Evolutionary conservation across 2,797 vertebrate genomes (phyloP), one percentile per base, ranked within the genome.

Genomic region (Botia kubotai): DNA sequence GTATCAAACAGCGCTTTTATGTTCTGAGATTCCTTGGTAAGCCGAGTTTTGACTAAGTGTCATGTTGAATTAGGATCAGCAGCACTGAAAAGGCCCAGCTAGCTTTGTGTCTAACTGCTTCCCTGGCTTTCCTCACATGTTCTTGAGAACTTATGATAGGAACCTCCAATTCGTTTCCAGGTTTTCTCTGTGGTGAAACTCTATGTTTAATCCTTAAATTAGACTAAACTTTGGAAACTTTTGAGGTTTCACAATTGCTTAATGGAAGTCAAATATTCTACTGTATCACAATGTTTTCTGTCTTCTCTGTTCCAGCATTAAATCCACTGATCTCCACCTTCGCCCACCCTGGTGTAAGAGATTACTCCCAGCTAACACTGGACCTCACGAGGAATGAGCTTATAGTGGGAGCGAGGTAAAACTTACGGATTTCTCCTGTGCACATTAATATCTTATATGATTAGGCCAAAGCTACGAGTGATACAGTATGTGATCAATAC

Each of bases 341-440:
- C 92, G 96, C 95, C 80, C 95, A 93, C 84, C 93, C 95, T 12
- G 94, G 95, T 71, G 96, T 96, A 81, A 94, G 87, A 73, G 97
- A 99, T 91, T 99, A 94, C 92, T 99, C 97, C 82, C 98, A 98
- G 92, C 94, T 99, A 79, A 96, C 97, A 83, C 94, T 99, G 88
- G 98, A 99, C 91, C 94, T 97, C 88, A 95, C 94, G 83, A 95
- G 97, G 91, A 97, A 98, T 91, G 97, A 99, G 90, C 95, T 99
- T 89, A 96, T 99, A 87, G 96, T 97, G 84, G 98, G 98, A 92
- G 97, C 98, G 91, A 99, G 98, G 98, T 98, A 95, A 96, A 74
- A 83, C 72, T 52, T 75, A n/a, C 83, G 75, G 84, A 84, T 83
- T 43, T 26, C 57, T n/a, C 83, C 76, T 1, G 73, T 50, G 85